These are phyloP conservation scores for Phallusia fumigata DNA, from an alignment of 23 tunicate species.

Conservation along the genomic window DNA sequence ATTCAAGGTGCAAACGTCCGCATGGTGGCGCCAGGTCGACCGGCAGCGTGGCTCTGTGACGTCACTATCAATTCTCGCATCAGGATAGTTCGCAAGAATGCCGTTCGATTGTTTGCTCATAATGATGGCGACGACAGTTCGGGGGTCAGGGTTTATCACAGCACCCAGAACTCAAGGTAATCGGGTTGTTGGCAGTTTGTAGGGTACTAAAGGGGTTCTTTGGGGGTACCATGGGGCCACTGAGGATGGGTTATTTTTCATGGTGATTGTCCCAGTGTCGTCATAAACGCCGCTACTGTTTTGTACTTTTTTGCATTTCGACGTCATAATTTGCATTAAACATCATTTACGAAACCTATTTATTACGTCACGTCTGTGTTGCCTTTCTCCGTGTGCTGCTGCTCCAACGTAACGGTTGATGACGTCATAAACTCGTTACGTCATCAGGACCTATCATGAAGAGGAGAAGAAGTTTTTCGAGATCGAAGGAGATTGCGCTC, in stretches of 20 bases:
- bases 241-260: no score
- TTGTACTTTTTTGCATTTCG: no score
- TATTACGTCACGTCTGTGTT: no score
- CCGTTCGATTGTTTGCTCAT: constrained; percentile 40
- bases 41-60: constrained; percentile 44
- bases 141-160: constrained; percentile 56
- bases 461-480: constrained; percentile 77
- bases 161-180: constrained; percentile 81
- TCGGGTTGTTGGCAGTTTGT: no score
- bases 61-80: constrained; percentile 48
- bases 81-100: constrained; percentile 78
- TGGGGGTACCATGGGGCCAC: no score
- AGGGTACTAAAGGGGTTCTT: no score
- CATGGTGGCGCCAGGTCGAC: constrained; percentile 52
- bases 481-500: constrained; percentile 49
- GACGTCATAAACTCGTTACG: background rate
- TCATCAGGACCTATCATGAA: constrained; percentile 68
- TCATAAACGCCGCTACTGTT: no score
- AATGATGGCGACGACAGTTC: constrained; percentile 33
- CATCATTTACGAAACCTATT: no score
- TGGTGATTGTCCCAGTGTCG: no score
- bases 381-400: no score
- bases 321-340: no score
- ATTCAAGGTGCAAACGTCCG: constrained; percentile 52
- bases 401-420: no score